These are phyloP conservation scores for Callocephalon fimbriatum DNA, from an alignment of 2,113 vertebrate genomes.

Conservation along the genomic window DNA sequence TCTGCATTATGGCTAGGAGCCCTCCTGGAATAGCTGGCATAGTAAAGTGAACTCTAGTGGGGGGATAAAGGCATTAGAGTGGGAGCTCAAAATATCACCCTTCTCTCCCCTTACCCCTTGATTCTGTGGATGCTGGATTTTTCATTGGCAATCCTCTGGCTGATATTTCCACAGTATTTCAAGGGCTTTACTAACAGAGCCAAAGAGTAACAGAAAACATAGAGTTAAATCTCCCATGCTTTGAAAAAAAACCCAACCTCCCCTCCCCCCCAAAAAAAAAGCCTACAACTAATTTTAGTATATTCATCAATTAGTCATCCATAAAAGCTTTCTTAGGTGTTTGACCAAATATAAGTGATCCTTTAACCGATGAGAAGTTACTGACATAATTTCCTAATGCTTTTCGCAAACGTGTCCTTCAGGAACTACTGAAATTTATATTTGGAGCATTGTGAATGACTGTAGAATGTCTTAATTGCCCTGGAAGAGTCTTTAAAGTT, in stretches of 20 bases:
- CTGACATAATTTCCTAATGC: not conserved
- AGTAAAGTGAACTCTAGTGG: not conserved
- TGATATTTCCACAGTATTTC: not conserved
- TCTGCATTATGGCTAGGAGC: not conserved
- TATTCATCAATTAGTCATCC: not conserved
- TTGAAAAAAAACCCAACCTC: not conserved
- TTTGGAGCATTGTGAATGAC: not conserved
- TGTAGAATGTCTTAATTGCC: not conserved
- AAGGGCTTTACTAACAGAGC: not conserved
- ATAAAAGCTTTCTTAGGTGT: slow-evolving; percentile 15
- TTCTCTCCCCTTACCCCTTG: not conserved
- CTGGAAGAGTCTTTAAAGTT: not conserved
- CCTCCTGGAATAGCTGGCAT: not conserved
- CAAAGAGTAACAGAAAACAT: not conserved
- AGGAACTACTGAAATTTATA: not conserved
- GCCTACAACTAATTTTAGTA: not conserved
- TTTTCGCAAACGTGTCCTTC: not conserved
- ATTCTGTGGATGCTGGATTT: not conserved
- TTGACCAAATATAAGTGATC: not conserved
- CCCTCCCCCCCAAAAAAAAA: no score
- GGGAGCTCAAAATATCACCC: not conserved
- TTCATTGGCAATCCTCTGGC: not conserved
- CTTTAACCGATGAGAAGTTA: slow-evolving; percentile 49
- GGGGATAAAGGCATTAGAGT: not conserved
- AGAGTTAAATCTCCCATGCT: not conserved